Base-by-base conservation (phyloP, 2,113 vertebrate genomes). In the Gallinago undulata region DNA sequence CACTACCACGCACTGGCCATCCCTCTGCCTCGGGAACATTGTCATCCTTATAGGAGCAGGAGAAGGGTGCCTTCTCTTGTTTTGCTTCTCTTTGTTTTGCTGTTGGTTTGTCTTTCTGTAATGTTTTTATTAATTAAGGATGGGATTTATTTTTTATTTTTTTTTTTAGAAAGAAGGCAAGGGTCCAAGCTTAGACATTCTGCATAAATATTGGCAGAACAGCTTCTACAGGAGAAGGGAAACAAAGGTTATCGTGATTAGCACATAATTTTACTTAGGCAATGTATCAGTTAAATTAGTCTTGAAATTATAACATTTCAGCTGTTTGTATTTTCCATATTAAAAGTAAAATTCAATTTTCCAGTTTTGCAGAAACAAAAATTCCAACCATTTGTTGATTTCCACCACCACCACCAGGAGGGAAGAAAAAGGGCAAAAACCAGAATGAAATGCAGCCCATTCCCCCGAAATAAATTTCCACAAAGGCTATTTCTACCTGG, bases 271-370 rank as follows among this genome's bases (percentile, higher is more conserved):
- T 82, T 43, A 28, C 39, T 86, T 84, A 68, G 80, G 73, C 39
- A 84, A 47, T 13, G 47, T 64, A 86, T 94, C 88, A 60, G 79
- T 93, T 94, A 90, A 93, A 84, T 90, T 80, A 72, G 73, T 45
- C 73, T 81, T 13, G 1, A 90, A 92, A 94, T 94, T 43, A 45
- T 12, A 84, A 53, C 0, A 0, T 73, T 90, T 95, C 93, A 84
- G 79, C 64, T 90, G 72, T 69, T 68, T 68, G 83, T 75, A 57
- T 75, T 94, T 94, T 90, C 57, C 77, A 31, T 89, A 86, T 90
- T 95, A 81, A 82, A 96, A 94, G 82, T 67, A 18, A 90, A 87
- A 89, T 92, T 51, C 39, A 84, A 91, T 92, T 96, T 93, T 87
- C 94, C 80, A 82, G 48, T 89, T 96, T 89, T 93, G 80, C 53